Conservation (phyloP, 2,888 invertebrate genomes). For the Diadegma fenestrale region DNA sequence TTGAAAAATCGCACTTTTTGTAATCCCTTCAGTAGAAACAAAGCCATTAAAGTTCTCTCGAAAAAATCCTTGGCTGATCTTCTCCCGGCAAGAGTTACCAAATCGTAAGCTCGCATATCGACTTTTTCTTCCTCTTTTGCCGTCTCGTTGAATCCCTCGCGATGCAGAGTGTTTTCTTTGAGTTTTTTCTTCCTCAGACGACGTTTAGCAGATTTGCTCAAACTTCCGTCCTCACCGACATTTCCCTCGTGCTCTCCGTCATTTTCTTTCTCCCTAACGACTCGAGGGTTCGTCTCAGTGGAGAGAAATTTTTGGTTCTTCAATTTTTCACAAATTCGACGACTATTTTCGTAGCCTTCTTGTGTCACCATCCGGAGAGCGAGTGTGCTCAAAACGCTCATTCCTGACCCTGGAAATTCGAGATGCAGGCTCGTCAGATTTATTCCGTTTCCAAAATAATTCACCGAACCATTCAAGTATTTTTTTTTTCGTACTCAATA, state of each 20-base stretch:
- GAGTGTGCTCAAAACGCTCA: constrained; percentile 92
- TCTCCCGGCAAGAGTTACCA: constrained; percentile 89
- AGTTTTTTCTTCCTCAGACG: constrained; percentile 77
- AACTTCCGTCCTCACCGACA: constrained; percentile 35
- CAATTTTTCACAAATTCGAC: constrained; percentile 85
- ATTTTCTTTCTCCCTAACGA: background rate
- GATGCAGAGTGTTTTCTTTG: constrained; percentile 75
- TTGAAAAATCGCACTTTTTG: constrained; percentile 88
- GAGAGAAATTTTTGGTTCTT: constrained; percentile 67
- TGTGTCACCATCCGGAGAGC: constrained; percentile 93
- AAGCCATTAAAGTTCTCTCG: constrained; percentile 91
- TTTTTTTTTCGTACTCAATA: background rate
- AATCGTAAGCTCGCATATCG: constrained; percentile 86
- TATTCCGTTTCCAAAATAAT: background rate
- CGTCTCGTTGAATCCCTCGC: constrained; percentile 80
- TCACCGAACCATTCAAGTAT: background rate
- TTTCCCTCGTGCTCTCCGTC: constrained; percentile 22
- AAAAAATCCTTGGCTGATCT: constrained; percentile 90
- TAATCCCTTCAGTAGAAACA: constrained; percentile 90
- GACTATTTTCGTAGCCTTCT: constrained; percentile 86
- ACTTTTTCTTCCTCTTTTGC: constrained; percentile 74
- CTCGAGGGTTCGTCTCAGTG: background rate
- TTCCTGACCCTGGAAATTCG: constrained; percentile 88
- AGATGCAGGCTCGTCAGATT: constrained; percentile 1
- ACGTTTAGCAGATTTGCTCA: constrained; percentile 76